Conservation (phyloP, 2,113 vertebrate genomes). For the Toxotes chatareus region DNA sequence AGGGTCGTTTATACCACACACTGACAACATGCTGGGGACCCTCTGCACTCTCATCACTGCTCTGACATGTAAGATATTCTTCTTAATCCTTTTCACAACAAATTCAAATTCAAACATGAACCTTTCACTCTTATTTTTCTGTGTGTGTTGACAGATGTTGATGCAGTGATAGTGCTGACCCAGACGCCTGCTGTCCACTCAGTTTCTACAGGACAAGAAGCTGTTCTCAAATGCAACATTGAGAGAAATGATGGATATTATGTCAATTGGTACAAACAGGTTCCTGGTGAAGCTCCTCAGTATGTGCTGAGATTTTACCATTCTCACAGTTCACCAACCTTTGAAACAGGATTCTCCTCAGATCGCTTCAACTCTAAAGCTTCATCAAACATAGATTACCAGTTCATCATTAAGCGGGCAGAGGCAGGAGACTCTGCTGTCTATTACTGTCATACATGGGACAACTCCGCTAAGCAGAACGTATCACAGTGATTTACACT, state of each 20-base stretch:
- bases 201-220: conserved; percentile 48
- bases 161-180: conserved; percentile 45
- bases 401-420: conserved; percentile 65
- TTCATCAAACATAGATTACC: conserved; percentile 50
- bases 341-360: conserved; percentile 60
- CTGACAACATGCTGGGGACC: too few species aligned
- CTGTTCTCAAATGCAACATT: conserved; percentile 56
- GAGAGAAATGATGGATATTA: rapidly evolving
- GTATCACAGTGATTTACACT: too few species aligned
- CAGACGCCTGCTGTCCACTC: conserved; percentile 46
- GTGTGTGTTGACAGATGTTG: conserved; percentile 48
- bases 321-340: rapidly evolving
- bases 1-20: conserved; percentile 16
- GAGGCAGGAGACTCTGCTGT: conserved; percentile 71
- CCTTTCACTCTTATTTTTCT: conserved; percentile 20
- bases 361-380: conserved; percentile 61
- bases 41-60: conserved; percentile 70
- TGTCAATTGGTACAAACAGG: conserved; percentile 52
- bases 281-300: conserved; percentile 61
- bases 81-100: not conserved
- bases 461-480: not conserved
- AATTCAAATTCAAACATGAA: not conserved
- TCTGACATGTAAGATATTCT: conserved; percentile 52
- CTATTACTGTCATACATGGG: conserved; percentile 66
- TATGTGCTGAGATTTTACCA: not conserved